Conservation (phyloP, 2,797 vertebrate genomes). For the Lagodon rhomboides region DNA sequence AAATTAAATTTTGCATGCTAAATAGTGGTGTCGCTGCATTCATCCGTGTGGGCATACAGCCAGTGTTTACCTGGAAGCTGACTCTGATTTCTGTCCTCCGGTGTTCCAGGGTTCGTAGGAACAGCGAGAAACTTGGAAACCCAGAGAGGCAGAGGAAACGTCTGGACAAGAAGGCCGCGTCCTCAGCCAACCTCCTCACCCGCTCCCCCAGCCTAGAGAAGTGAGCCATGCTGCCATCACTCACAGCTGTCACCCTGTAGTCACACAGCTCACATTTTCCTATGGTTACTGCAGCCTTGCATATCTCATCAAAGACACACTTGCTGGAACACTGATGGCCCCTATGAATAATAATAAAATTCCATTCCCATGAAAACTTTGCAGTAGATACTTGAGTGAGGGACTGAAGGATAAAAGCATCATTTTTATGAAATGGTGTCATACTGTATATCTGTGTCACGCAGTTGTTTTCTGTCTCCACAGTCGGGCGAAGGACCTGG, state of each 20-base stretch:
- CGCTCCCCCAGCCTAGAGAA: slow-evolving; percentile 90
- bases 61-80: slow-evolving; percentile 1
- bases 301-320: slow-evolving; percentile 50
- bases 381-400: slow-evolving; percentile 16
- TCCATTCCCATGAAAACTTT: slow-evolving; percentile 44
- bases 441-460: slow-evolving; percentile 28
- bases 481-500: slow-evolving; percentile 86
- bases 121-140: slow-evolving; percentile 88
- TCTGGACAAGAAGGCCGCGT: slow-evolving; percentile 90
- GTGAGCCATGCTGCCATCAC: slow-evolving; percentile 73
- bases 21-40: background rate
- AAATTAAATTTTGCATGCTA: slow-evolving; percentile 6
- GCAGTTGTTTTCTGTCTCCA: slow-evolving; percentile 52
- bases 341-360: slow-evolving; percentile 47
- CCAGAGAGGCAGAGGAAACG: slow-evolving; percentile 86
- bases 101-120: slow-evolving; percentile 86
- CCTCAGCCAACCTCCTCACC: slow-evolving; percentile 89
- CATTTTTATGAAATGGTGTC: slow-evolving; percentile 5
- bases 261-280: slow-evolving; percentile 50
- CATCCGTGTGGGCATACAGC: background rate
- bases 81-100: slow-evolving; percentile 11
- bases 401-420: background rate
- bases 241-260: slow-evolving; percentile 40
- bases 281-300: slow-evolving; percentile 28
- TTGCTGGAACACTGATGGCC: slow-evolving; percentile 38